These are phyloP conservation scores for Orthonyx spaldingii DNA, from an alignment of 2,113 vertebrate genomes.

Conservation along the genomic window DNA sequence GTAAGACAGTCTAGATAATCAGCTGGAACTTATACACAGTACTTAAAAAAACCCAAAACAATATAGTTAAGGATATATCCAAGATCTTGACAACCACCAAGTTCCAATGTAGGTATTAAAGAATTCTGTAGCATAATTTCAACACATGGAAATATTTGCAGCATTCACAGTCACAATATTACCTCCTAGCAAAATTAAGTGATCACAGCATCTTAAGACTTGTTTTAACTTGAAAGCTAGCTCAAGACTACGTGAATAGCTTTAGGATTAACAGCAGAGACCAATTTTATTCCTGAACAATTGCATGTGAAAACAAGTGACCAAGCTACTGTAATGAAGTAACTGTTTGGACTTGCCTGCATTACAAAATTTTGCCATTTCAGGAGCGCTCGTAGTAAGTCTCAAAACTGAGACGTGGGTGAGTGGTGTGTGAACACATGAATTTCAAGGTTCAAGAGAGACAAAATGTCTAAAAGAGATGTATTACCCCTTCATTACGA, in stretches of 20 bases:
- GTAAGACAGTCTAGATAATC: neutral
- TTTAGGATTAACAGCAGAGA: neutral
- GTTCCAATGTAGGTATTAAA: neutral
- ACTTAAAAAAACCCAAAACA: neutral
- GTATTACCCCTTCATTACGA: neutral
- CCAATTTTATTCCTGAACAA: neutral
- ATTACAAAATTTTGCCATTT: neutral
- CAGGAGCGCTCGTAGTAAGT: neutral
- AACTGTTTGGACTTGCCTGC: neutral
- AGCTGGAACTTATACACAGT: neutral
- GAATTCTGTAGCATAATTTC: neutral
- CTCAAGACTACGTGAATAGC: neutral
- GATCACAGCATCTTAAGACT: neutral
- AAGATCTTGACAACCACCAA: neutral
- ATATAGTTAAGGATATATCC: neutral
- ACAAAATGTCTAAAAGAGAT: neutral
- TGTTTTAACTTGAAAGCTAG: conserved; percentile 7
- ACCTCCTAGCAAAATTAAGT: neutral
- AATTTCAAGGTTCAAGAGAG: neutral
- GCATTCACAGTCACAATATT: neutral
- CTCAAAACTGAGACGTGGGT: neutral
- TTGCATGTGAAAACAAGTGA: neutral
- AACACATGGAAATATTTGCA: neutral
- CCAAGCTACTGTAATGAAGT: neutral
- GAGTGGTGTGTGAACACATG: neutral